Percentiles rank a stretch among this genome's conserved stretches.
Evolutionary conservation across 2,113 vertebrate genomes (phyloP).

Genomic region (Nerophis ophidion): DNA sequence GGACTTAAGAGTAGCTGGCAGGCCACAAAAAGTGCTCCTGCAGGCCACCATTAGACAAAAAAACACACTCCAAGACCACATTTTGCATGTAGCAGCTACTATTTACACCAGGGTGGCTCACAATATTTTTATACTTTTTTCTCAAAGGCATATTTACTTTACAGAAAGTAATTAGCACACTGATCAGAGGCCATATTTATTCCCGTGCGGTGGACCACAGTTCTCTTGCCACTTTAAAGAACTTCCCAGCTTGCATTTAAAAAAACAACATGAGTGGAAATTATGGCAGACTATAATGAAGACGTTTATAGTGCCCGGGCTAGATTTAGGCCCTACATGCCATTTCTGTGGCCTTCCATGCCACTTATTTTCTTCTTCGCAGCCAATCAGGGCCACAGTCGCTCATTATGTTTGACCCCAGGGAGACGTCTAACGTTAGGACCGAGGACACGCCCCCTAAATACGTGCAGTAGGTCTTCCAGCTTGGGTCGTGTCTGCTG

Average conservation of each 20-base stretch:
- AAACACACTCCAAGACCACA: conserved; percentile 5
- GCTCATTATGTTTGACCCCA: too few species aligned
- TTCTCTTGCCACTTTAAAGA: not conserved
- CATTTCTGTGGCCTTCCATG: not conserved
- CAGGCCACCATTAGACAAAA: not conserved
- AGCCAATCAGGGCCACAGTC: not conserved
- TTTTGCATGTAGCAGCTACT: not conserved
- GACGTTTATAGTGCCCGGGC: not conserved
- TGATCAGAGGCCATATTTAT: conserved; percentile 2
- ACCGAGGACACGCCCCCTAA: too few species aligned
- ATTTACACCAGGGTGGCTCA: conserved; percentile 8
- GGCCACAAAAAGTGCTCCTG: not conserved
- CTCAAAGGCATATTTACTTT: not conserved
- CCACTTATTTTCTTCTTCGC: not conserved
- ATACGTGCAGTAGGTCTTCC: too few species aligned
- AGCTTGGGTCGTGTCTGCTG: too few species aligned
- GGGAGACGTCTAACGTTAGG: too few species aligned
- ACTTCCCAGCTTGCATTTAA: not conserved
- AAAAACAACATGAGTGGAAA: not conserved
- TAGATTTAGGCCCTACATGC: not conserved
- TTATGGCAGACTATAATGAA: not conserved
- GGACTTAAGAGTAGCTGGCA: not conserved
- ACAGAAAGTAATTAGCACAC: conserved; percentile 1
- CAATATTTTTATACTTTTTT: conserved; percentile 1
- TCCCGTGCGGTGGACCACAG: conserved; percentile 1